Base-by-base conservation (phyloP, 1,140 invertebrate species). In the Cotesia vestalis region DNA sequence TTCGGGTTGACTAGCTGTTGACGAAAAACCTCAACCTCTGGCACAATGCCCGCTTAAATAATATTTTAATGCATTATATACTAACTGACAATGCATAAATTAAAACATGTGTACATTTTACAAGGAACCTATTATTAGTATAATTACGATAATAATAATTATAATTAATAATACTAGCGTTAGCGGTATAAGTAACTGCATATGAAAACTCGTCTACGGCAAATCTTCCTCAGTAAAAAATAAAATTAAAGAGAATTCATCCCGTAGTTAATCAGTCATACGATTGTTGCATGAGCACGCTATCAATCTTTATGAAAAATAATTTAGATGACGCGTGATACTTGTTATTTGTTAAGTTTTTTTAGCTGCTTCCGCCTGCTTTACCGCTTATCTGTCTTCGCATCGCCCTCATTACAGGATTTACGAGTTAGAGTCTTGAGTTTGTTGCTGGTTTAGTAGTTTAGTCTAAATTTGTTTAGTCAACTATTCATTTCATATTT, bases 211-310 rank as follows among this genome's bases (percentile, higher is more conserved):
- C 40, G 17, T 55, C 53, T n/a, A n/a, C 53, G 53, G 53, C 53
- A 14, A 55, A 55, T 55, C 53, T 55, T 55, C 53, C 53, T 55
- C 14, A 55, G 5, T 14, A 55, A 55, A 55, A 14, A 14, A 3
- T 4, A 12, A n/a, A 55, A 55, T 1, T 55, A 14, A 55, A 55
- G 12, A 12, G 5, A 55, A 5, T 12, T 52, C 17, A 27, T 8
- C 40, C 6, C 11, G 40, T 46, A 46, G 40, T 46, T 46, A 46
- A 59, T 59, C 17, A 59, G 20, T 20, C 59, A 12, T 62, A 62
- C 12, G 35, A 40, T 53, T 67, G 52, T 53, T 67, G 66, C 66
- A 67, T 67, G 66, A 67, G 66, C 66, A 67, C 66, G 66, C 46
- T 66, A 66, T 61, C 12, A 61, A 61, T 61, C 60, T 20, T 57